Evolutionary conservation across 2,888 invertebrate species (phyloP), one percentile per base, ranked within the genome.

Genomic region (Hydropsyche betteni): DNA sequence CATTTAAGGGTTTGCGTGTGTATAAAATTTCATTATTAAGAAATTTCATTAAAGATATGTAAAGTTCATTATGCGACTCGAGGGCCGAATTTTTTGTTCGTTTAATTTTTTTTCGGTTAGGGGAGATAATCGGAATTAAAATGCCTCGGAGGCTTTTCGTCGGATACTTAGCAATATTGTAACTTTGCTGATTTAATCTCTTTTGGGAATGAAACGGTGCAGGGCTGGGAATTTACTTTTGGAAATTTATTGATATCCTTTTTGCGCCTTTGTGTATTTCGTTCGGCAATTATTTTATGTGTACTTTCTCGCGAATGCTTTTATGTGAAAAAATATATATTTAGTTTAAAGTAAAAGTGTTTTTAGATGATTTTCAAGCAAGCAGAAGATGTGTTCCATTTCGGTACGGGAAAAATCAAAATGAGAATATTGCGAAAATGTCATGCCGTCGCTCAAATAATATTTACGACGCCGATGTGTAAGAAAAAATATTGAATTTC

Each of bases 401-500:
- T 44, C 44, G 4, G 44, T 4, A 44, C n/a, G 55, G 55, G 55
- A 55, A 55, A 55, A 55, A 33, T 61, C 61, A 33, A 64, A 64
- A 64, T 36, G 34, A 12, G 34, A 64, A 64, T 64, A 64, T 36
- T 36, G 36, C 34, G 36, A 64, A 64, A 64, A 64, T 64, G 36
- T 64, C 36, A 12, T 34, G 34, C 24, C 64, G 64, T 64, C 64
- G 24, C 34, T 64, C 64, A 33, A 64, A 36, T 64, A 64, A 64
- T 64, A 64, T 64, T 64, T 64, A 64, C 34, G 34, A 64, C 64
- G 34, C 10, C 64, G 36, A 64, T 36, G 64, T 34, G 64, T 36
- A 36, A 34, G 64, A 64, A 64, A 64, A 64, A 64, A 64, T 64
- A 64, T 64, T 64, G 64, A 64, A 64, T 64, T 64, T 64, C 64